Percentiles rank a stretch among this genome's conserved stretches.
Evolutionary conservation across 2,797 vertebrate species (phyloP).

Genomic region (Hippopotamyrus pictus): DNA sequence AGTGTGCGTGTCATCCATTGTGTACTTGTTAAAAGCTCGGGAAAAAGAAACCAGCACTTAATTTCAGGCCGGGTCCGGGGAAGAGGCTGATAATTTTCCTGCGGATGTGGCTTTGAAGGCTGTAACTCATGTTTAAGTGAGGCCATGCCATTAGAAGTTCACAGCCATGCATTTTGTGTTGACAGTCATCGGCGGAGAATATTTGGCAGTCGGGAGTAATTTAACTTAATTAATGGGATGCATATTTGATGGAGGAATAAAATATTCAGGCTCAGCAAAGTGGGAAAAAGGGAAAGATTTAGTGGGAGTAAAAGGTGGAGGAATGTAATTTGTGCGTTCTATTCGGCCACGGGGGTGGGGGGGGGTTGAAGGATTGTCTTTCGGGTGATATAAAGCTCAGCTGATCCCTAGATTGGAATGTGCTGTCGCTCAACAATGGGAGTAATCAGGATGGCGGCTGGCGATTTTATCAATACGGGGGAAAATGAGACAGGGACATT

Average conservation of each 20-base stretch:
- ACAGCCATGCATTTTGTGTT: constrained; percentile 99
- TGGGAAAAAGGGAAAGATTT: constrained; percentile 99
- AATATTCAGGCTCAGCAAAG: constrained; percentile 99
- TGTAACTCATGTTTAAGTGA: constrained; percentile 99
- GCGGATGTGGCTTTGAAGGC: constrained; percentile 88
- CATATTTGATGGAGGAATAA: constrained; percentile 99
- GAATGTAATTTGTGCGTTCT: constrained; percentile 96
- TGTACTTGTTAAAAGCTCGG: constrained; percentile 97
- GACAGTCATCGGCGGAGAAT: constrained; percentile 94
- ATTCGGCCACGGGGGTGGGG: constrained; percentile 69
- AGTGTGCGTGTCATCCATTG: constrained; percentile 97
- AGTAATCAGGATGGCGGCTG: constrained; percentile 71
- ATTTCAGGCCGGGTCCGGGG: constrained; percentile 85
- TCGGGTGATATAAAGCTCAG: constrained; percentile 71
- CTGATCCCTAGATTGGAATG: constrained; percentile 77
- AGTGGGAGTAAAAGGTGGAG: constrained; percentile 99
- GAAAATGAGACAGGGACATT: constrained; percentile 74
- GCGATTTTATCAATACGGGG: constrained; percentile 75
- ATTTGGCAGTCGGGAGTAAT: constrained; percentile 99
- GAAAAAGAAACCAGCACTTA: constrained; percentile 87
- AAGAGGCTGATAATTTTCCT: constrained; percentile 98
- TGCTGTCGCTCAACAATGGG: constrained; percentile 82
- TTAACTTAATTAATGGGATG: constrained; percentile 99
- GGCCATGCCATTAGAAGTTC: constrained; percentile 98
- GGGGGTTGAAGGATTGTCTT: constrained; percentile 75